phyloP scores from a whole-genome alignment of 2,113 vertebrate genomes.

The Lucifuga dentata region DNA sequence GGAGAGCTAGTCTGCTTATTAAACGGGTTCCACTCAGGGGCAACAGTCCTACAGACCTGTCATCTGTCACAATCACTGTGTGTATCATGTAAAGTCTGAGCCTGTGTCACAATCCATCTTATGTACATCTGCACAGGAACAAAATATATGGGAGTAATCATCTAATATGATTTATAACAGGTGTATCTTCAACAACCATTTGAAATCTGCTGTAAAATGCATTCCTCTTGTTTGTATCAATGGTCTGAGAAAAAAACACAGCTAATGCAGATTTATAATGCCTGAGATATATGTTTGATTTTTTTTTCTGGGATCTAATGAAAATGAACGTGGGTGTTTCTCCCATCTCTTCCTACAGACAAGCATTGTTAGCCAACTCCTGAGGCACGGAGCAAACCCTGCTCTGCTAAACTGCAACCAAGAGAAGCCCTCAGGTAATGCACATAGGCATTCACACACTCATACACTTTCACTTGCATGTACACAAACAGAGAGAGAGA shows the following conservation, averaged over 20 bases:
- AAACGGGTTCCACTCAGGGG: conserved; percentile 34
- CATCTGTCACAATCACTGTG: conserved; percentile 22
- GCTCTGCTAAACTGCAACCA: conserved; percentile 91
- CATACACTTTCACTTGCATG: not conserved
- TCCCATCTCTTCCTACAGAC: conserved; percentile 81
- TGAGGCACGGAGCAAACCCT: conserved; percentile 89
- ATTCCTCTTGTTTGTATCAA: not conserved
- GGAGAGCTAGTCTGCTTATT: conserved; percentile 28
- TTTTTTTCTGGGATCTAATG: conserved; percentile 46
- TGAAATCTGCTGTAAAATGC: not conserved
- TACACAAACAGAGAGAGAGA: conserved; percentile 3
- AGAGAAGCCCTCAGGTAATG: conserved; percentile 93
- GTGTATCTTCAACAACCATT: not conserved
- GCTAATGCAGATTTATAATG: conserved; percentile 22
- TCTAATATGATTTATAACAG: not conserved
- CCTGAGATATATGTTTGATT: conserved; percentile 45
- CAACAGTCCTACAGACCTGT: conserved; percentile 15
- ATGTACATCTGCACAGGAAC: not conserved
- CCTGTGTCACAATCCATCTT: not conserved
- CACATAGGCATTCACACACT: conserved; percentile 27
- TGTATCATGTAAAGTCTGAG: not conserved
- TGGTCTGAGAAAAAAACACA: conserved; percentile 5
- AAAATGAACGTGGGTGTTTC: conserved; percentile 45
- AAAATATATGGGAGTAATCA: conserved; percentile 1
- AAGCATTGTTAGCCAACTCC: conserved; percentile 89